Percentiles rank a stretch among this genome's conserved stretches.
These are phyloP conservation scores for Hydrotaea cyrtoneurina DNA, from an alignment of 2,888 invertebrate genomes.

Conservation along the genomic window DNA sequence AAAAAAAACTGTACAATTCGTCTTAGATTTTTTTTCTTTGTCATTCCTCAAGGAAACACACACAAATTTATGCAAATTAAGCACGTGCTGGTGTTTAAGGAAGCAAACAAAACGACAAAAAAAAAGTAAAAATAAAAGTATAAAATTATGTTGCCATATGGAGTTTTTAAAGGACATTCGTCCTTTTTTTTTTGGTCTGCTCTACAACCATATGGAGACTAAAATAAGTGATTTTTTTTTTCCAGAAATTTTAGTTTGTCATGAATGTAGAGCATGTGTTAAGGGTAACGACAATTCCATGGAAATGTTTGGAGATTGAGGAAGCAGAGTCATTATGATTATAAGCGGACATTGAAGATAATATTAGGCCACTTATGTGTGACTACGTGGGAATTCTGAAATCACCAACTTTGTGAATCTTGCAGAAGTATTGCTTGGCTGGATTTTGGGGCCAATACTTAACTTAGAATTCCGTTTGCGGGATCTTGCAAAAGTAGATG, in stretches of 20 bases:
- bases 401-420: no score
- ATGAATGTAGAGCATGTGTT: constrained; percentile 18
- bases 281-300: not conserved
- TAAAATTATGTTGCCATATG: constrained; percentile 40
- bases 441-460: no score
- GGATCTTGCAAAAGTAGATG: no score
- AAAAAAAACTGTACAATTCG: constrained; percentile 14
- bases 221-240: constrained; percentile 36
- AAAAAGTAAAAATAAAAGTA: not conserved
- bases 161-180: constrained; percentile 37
- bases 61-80: constrained; percentile 48
- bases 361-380: no score
- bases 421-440: no score
- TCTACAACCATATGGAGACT: constrained; percentile 29
- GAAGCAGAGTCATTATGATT: no score
- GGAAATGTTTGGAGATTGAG: not conserved
- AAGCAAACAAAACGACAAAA: constrained; percentile 4
- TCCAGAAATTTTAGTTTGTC: constrained; percentile 12
- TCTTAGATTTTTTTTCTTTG: constrained; percentile 13
- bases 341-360: no score
- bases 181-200: constrained; percentile 34
- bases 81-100: constrained; percentile 43
- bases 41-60: not conserved
- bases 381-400: no score
- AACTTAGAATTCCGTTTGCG: no score